Base-by-base conservation (phyloP, 2,113 vertebrate genomes). In the Oxyruncus cristatus region DNA sequence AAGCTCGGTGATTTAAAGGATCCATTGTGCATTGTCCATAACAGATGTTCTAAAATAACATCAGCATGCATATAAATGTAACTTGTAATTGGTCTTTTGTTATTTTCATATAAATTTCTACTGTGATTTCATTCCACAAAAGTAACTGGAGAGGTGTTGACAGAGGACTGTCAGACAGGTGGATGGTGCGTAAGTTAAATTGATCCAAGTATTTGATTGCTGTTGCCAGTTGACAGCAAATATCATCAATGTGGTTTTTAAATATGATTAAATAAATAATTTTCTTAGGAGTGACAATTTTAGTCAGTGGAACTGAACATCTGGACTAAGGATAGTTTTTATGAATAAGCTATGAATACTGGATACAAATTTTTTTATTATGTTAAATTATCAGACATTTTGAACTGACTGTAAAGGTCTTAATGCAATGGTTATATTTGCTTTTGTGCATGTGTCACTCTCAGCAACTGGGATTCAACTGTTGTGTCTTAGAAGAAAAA, bases 41-140 rank as follows among this genome's bases (percentile, higher is more conserved):
- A 58, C 58, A 92, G 66, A 82, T 96, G 93, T 89, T 95, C 68
- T 78, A 65, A 88, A 95, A 79, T 91, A 89, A 72, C 89, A 70
- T 92, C 82, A 88, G 10, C 21, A 4, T 71, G 61, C 50, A 89
- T 94, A 42, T 33, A 53, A 81, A 88, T 89, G 44, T 37, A 76
- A 88, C 24, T 78, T 77, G 26, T 24, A 66, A 33, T 39, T 11
- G 3, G 4, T 75, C 61, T 67, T 75, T 63, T 93, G 88, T 88
- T 84, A 26, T 47, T 91, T 73, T 28, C 2, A 3, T 63, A 23
- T 39, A 13, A 47, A 66, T 88, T 86, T 88, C 37, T 75, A 44
- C 12, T 86, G 59, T 23, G 21, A 33, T 93, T 89, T 95, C 56
- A 71, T 66, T 82, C 58, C n/a, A 44, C 20, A 44, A 65, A 68